Conservation (phyloP, 2,113 vertebrate species). For the Paradisaea rubra region DNA sequence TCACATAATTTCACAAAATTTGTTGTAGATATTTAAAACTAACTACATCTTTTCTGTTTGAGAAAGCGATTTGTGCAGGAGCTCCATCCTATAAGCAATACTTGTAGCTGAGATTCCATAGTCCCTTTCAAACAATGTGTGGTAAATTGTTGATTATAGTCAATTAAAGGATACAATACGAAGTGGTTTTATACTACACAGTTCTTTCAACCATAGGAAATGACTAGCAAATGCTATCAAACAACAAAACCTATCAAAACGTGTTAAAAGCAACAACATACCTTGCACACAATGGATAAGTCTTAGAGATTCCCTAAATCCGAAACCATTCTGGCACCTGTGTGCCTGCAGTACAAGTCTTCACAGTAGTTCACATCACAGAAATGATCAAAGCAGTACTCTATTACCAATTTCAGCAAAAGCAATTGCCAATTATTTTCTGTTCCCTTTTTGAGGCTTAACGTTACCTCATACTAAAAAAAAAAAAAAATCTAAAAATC, state of each 20-base stretch:
- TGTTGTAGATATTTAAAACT: not conserved
- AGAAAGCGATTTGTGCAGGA: not conserved
- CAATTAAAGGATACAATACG: not conserved
- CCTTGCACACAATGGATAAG: not conserved
- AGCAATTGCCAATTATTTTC: not conserved
- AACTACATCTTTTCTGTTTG: not conserved
- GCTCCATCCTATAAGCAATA: not conserved
- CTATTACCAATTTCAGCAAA: not conserved
- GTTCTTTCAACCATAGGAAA: not conserved
- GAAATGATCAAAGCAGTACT: not conserved
- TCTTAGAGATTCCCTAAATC: not conserved
- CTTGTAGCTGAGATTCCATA: not conserved
- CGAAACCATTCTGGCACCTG: not conserved
- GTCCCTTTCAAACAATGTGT: not conserved
- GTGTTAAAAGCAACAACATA: not conserved
- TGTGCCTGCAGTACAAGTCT: not conserved
- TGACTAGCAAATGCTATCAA: not conserved
- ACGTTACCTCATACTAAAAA: not conserved
- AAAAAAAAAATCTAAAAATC: not conserved
- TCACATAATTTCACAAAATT: not conserved
- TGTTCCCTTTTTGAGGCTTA: not conserved
- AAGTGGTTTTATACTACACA: not conserved
- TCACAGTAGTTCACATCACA: not conserved
- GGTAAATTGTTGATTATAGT: constrained; percentile 13
- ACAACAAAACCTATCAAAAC: not conserved